phyloP scores from a whole-genome alignment of 2,797 vertebrate species.

The Falco rusticolus region DNA sequence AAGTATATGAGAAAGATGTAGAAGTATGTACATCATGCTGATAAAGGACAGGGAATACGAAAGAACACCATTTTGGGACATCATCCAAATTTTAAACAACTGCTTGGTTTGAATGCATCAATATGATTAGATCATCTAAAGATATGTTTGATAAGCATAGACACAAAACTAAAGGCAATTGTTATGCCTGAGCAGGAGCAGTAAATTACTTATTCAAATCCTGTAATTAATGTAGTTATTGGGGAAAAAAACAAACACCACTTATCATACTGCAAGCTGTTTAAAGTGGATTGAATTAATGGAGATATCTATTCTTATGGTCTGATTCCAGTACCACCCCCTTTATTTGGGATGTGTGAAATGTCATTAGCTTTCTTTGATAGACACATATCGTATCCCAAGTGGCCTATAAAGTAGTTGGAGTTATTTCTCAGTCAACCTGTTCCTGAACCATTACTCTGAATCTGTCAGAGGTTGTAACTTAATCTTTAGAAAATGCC shows the following conservation, averaged over 20 bases:
- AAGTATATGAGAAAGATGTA: neutral
- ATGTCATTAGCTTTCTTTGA: neutral
- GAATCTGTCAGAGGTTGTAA: neutral
- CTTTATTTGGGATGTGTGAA: neutral
- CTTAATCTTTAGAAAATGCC: neutral
- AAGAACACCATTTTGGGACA: neutral
- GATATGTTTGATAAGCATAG: neutral
- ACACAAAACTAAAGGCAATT: neutral
- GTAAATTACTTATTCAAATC: neutral
- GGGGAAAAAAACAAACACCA: fast-evolving
- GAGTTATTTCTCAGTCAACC: neutral
- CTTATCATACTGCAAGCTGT: neutral
- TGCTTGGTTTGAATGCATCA: neutral
- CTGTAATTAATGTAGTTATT: neutral
- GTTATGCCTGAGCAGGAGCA: neutral
- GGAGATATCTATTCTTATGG: neutral
- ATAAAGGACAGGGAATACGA: neutral
- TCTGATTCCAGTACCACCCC: fast-evolving
- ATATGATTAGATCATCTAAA: neutral
- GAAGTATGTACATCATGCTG: neutral
- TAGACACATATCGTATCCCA: neutral
- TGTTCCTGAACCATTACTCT: neutral
- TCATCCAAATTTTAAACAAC: neutral
- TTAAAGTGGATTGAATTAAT: neutral
- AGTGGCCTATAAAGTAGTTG: neutral